Evolutionary conservation across 1,140 invertebrate species (phyloP).

Genomic region (Drosophila busckii): DNA sequence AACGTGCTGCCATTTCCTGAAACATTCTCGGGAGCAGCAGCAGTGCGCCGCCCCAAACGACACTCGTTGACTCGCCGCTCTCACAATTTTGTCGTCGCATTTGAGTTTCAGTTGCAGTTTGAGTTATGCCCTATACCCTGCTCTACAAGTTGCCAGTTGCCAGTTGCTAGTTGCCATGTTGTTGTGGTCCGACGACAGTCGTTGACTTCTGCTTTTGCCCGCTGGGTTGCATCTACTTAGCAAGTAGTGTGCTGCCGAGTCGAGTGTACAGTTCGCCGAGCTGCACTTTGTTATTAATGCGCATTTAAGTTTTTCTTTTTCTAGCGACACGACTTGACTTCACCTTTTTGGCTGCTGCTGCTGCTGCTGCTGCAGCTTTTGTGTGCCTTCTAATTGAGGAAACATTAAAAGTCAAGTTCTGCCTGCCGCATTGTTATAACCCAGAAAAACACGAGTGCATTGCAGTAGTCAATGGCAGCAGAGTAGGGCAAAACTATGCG

Average conservation of each 20-base stretch:
- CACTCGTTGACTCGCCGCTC: slow-evolving; percentile 29
- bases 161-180: slow-evolving; percentile 25
- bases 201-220: slow-evolving; percentile 43
- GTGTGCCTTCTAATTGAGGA: slow-evolving; percentile 71
- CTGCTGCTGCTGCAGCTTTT: slow-evolving; percentile 30
- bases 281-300: slow-evolving; percentile 73
- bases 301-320: slow-evolving; percentile 65
- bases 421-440: slow-evolving; percentile 74
- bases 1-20: slow-evolving; percentile 66
- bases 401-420: slow-evolving; percentile 77
- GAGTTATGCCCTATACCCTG: slow-evolving; percentile 53
- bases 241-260: slow-evolving; percentile 48
- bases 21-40: slow-evolving; percentile 7
- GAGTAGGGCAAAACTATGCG: neutral
- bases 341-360: slow-evolving; percentile 59
- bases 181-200: slow-evolving; percentile 51
- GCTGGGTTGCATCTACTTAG: slow-evolving; percentile 44
- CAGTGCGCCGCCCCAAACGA: too few species aligned
- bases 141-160: slow-evolving; percentile 18
- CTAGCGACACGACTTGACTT: slow-evolving; percentile 39
- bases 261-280: too few species aligned
- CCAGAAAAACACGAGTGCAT: slow-evolving; percentile 74
- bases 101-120: slow-evolving; percentile 60
- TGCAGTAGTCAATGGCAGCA: slow-evolving; percentile 44
- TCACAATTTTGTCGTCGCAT: slow-evolving; percentile 64